Conservation (phyloP, 2,797 vertebrate species). For the Melanotaenia trifasciata region DNA sequence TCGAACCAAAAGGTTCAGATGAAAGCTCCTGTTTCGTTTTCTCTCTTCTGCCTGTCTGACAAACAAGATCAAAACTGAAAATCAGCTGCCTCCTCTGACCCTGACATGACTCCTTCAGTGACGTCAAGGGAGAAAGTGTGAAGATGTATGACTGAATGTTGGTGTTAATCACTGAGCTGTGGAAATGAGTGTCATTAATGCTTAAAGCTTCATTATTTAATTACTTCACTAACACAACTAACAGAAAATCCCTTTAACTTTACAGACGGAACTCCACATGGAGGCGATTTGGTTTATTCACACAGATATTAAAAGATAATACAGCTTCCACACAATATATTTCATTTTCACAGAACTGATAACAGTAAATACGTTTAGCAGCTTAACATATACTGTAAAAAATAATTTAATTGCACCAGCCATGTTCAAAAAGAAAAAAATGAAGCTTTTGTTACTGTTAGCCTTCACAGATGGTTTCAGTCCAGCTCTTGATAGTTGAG, state of each 20-base stretch:
- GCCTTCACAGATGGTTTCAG: slow-evolving; percentile 29
- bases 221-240: slow-evolving; percentile 1
- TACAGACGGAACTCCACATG: neutral
- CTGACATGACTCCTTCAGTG: slow-evolving; percentile 16
- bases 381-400: neutral
- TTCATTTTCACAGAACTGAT: slow-evolving; percentile 9
- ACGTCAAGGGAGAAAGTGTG: slow-evolving; percentile 30
- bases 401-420: neutral
- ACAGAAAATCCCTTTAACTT: slow-evolving; percentile 17
- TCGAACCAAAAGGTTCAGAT: neutral
- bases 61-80: neutral
- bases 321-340: neutral
- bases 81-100: slow-evolving; percentile 29
- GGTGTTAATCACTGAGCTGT: slow-evolving; percentile 47
- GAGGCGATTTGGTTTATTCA: neutral
- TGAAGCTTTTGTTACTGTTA: neutral
- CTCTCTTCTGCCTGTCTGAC: neutral
- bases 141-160: slow-evolving; percentile 44
- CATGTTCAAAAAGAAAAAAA: neutral
- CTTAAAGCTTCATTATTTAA: slow-evolving; percentile 18
- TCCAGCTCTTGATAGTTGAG: slow-evolving; percentile 6
- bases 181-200: slow-evolving; percentile 45
- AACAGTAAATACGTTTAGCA: slow-evolving; percentile 1
- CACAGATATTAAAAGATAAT: neutral
- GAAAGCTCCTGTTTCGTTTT: neutral